Conservation (phyloP, 2,797 vertebrate species). For the Crenuchus spilurus region DNA sequence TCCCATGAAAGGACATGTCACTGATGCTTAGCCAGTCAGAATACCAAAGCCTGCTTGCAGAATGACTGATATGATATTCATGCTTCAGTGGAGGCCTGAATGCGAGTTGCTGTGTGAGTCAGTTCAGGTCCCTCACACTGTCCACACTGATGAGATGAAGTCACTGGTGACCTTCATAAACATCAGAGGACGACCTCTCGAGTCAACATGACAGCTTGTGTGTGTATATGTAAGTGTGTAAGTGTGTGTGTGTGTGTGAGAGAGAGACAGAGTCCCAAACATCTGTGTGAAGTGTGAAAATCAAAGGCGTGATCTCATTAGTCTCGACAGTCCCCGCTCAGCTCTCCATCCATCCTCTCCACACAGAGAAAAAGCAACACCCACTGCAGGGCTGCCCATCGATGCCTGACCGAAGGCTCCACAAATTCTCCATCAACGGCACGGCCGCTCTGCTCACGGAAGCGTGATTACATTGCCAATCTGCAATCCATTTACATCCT, state of each 20-base stretch:
- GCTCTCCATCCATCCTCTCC: neutral
- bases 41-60: neutral
- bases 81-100: slow-evolving; percentile 11
- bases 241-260: neutral
- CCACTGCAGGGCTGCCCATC: neutral
- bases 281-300: slow-evolving; percentile 45
- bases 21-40: neutral
- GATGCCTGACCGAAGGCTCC: slow-evolving; percentile 16
- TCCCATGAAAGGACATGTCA: slow-evolving; percentile 35
- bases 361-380: slow-evolving; percentile 2
- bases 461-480: slow-evolving; percentile 23
- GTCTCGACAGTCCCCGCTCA: slow-evolving; percentile 1
- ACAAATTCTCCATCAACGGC: slow-evolving; percentile 18
- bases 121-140: slow-evolving; percentile 16
- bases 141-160: slow-evolving; percentile 20
- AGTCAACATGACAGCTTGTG: slow-evolving; percentile 17
- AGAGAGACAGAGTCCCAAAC: slow-evolving; percentile 7
- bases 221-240: slow-evolving; percentile 3
- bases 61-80: slow-evolving; percentile 47
- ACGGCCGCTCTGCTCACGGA: neutral
- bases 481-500: slow-evolving; percentile 17
- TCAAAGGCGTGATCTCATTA: slow-evolving; percentile 40
- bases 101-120: neutral
- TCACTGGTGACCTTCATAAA: slow-evolving; percentile 29
- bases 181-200: neutral